Percentiles rank a stretch among this genome's conserved stretches.
These are phyloP conservation scores for Crypturellus tataupa DNA, from an alignment of 2,797 vertebrate species.

Conservation along the genomic window DNA sequence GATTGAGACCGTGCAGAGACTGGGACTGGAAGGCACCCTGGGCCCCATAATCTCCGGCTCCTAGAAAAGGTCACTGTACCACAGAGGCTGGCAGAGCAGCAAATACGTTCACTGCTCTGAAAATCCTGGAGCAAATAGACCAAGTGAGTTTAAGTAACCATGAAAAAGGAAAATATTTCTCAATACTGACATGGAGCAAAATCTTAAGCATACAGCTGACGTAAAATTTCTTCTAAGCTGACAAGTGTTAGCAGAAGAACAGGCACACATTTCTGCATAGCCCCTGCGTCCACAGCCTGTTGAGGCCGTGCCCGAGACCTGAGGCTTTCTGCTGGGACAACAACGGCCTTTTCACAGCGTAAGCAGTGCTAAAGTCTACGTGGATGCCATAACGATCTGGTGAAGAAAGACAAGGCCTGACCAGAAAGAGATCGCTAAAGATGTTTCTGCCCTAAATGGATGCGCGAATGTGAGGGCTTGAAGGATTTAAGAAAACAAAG, in stretches of 20 bases:
- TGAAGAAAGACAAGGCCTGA: background rate
- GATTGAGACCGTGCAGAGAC: background rate
- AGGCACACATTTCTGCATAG: background rate
- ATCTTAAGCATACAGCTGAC: background rate
- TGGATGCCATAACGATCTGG: background rate
- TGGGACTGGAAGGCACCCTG: background rate
- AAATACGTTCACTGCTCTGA: background rate
- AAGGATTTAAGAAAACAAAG: background rate
- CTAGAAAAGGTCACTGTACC: background rate
- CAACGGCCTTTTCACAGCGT: background rate
- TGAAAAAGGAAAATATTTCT: background rate
- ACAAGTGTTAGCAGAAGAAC: background rate
- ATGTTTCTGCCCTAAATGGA: background rate
- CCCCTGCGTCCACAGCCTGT: background rate
- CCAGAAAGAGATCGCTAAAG: background rate
- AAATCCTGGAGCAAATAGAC: background rate
- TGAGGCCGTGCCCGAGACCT: rapidly evolving
- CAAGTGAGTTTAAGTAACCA: background rate
- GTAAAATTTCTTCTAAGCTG: background rate
- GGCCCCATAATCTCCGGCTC: background rate
- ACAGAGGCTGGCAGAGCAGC: background rate
- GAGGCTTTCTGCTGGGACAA: background rate
- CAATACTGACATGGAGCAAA: background rate
- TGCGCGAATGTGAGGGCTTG: background rate
- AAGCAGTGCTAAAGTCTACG: background rate